phyloP scores from a whole-genome alignment of 2,797 vertebrate genomes.

The Morelia viridis region DNA sequence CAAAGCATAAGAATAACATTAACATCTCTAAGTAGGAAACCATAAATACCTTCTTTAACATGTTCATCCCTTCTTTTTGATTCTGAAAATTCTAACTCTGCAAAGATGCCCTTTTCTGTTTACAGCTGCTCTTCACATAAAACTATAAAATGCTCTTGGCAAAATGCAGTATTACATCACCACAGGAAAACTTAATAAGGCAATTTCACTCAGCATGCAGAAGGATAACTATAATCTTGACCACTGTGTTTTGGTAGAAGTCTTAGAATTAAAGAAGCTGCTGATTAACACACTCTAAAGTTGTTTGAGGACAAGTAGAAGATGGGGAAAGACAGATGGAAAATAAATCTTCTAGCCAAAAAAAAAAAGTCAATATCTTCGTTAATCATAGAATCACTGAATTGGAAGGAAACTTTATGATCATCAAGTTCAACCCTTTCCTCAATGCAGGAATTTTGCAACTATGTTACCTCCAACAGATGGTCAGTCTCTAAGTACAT shows the following conservation, averaged over 20 bases:
- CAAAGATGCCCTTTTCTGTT: background rate
- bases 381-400: background rate
- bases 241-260: background rate
- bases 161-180: background rate
- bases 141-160: background rate
- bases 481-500: background rate
- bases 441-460: background rate
- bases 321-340: background rate
- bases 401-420: background rate
- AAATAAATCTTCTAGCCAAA: background rate
- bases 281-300: background rate
- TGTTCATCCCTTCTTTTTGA: background rate
- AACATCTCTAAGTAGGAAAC: background rate
- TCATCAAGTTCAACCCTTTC: background rate
- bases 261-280: background rate
- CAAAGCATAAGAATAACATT: background rate
- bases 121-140: background rate
- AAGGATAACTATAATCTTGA: background rate
- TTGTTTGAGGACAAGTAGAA: background rate
- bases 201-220: background rate
- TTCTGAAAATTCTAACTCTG: background rate
- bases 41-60: background rate
- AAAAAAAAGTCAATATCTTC: background rate
- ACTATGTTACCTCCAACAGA: background rate
- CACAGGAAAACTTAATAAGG: background rate